A percentile compares a stretch with the other conserved stretches of the same genome.
Conservation (phyloP, 2,797 vertebrate genomes). For the Brachymystax lenok region DNA sequence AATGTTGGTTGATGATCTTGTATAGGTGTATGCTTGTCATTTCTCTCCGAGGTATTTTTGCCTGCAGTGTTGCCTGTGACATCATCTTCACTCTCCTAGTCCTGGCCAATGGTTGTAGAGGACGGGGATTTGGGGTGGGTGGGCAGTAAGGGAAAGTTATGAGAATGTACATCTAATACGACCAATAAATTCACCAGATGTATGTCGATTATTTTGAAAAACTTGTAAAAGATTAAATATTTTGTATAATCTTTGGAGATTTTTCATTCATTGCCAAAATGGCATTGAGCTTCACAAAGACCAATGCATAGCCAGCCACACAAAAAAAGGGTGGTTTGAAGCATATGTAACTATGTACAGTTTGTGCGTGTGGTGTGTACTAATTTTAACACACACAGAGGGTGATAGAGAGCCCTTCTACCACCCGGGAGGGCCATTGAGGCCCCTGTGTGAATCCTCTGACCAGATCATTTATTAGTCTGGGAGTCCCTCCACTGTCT, state of each 20-base stretch:
- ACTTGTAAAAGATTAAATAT: conserved; percentile 70
- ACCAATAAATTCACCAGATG: conserved; percentile 66
- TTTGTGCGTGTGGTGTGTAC: background rate
- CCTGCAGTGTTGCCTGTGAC: conserved; percentile 74
- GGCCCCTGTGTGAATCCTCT: conserved; percentile 24
- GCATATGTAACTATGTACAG: no score
- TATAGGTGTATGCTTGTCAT: conserved; percentile 65
- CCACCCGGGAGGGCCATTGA: conserved; percentile 27
- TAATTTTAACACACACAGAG: conserved; percentile 18
- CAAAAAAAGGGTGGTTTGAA: background rate
- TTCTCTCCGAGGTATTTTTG: conserved; percentile 58
- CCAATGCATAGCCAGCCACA: background rate
- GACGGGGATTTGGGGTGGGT: conserved; percentile 19
- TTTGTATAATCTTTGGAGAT: conserved; percentile 69
- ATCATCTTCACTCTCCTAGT: conserved; percentile 61
- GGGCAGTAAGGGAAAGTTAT: conserved; percentile 9
- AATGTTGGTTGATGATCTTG: conserved; percentile 58
- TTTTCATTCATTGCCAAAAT: conserved; percentile 24
- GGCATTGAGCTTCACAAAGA: background rate
- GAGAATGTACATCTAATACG: conserved; percentile 43
- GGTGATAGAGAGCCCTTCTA: conserved; percentile 35
- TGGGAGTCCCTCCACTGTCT: conserved; percentile 35
- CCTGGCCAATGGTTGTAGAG: conserved; percentile 50
- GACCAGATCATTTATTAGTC: conserved; percentile 49
- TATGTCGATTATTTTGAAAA: conserved; percentile 69